A percentile compares a stretch with the other conserved stretches of the same genome.
Conservation (phyloP, 2,113 vertebrate genomes). For the Cichladusa arquata region DNA sequence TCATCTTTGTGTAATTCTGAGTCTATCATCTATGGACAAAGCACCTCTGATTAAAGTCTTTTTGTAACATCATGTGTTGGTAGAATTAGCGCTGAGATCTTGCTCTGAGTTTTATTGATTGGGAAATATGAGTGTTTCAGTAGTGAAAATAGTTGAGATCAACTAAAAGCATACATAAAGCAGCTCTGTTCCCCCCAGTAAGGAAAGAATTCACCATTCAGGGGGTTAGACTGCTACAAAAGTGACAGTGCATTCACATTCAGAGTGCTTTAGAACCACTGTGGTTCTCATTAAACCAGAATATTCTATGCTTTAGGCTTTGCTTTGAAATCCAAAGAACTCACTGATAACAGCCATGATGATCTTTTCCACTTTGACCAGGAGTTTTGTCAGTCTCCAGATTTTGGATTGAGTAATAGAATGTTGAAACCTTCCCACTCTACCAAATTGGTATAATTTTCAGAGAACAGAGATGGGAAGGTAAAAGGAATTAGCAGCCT, state of each 20-base stretch:
- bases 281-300: neutral
- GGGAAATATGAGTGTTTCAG: neutral
- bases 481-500: neutral
- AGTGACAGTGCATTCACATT: neutral
- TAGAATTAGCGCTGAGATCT: neutral
- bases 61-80: neutral
- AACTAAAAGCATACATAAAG: neutral
- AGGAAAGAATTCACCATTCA: neutral
- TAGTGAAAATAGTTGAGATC: neutral
- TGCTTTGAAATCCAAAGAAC: neutral
- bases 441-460: neutral
- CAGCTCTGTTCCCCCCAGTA: neutral
- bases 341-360: neutral
- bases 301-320: neutral
- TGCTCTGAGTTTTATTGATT: neutral
- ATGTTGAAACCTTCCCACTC: neutral
- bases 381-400: neutral
- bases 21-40: neutral
- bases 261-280: neutral
- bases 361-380: neutral
- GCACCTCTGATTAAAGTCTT: neutral
- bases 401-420: neutral
- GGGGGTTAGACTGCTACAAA: neutral
- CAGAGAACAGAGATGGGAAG: neutral
- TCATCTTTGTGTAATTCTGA: neutral